These are phyloP conservation scores for Sinella curviseta DNA, from an alignment of 1,140 invertebrate genomes.

Conservation along the genomic window DNA sequence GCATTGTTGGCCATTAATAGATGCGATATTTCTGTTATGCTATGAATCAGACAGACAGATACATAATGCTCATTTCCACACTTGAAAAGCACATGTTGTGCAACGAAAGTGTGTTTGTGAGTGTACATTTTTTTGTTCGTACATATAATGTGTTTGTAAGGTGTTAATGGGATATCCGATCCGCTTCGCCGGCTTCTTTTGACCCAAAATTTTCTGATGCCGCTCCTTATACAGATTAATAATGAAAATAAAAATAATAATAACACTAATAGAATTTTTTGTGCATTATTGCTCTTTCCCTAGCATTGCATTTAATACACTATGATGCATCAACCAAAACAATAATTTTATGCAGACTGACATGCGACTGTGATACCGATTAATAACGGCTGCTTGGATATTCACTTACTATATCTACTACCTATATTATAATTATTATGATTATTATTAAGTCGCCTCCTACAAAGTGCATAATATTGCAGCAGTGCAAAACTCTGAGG, in stretches of 20 bases:
- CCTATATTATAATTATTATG: too few relatives aligned
- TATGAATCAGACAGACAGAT: conserved; percentile 2
- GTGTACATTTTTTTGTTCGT: not conserved
- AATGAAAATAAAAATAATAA: not conserved
- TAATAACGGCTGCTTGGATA: too few relatives aligned
- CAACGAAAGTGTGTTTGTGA: not conserved
- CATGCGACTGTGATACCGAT: too few relatives aligned
- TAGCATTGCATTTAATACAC: not conserved
- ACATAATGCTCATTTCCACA: not conserved
- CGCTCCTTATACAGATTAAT: not conserved
- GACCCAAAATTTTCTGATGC: conserved; percentile 18
- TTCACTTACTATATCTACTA: too few relatives aligned
- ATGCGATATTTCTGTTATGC: conserved; percentile 5
- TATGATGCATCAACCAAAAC: too few relatives aligned
- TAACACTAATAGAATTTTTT: not conserved
- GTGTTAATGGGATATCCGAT: conserved; percentile 31
- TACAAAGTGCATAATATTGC: not conserved
- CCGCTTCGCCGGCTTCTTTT: conserved; percentile 33
- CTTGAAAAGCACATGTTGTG: conserved; percentile 3
- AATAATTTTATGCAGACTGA: too few relatives aligned
- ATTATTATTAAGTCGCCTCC: not conserved
- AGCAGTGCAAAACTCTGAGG: not conserved
- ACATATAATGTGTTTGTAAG: not conserved
- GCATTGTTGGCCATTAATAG: not conserved
- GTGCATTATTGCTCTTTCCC: conserved; percentile 3